phyloP scores from a whole-genome alignment of 2,888 invertebrate genomes.

The Artemia sinica region DNA sequence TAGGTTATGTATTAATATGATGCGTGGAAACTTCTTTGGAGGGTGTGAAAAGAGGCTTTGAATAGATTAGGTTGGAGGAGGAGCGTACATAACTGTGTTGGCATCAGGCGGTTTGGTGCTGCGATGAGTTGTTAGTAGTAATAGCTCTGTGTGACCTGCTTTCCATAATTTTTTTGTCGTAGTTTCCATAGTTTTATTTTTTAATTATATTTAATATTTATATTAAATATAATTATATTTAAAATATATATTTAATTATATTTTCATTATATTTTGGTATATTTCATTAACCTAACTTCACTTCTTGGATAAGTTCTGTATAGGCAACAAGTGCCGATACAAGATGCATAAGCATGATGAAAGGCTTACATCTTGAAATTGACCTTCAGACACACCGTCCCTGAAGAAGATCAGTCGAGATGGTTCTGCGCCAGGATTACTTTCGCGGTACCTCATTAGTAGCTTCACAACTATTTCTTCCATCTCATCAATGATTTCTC shows the following conservation, averaged over 20 bases:
- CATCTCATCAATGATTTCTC: constrained; percentile 58
- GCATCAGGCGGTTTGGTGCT: no score
- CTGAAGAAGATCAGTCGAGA: constrained; percentile 49
- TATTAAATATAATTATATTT: no score
- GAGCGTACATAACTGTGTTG: no score
- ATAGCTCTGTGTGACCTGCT: neutral
- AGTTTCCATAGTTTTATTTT: no score
- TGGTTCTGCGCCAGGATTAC: constrained; percentile 36
- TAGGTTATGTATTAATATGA: no score
- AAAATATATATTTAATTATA: no score
- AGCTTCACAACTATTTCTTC: constrained; percentile 48
- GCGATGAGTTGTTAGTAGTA: neutral
- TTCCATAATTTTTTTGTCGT: neutral
- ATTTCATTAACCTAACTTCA: no score
- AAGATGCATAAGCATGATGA: neutral
- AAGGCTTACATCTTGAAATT: constrained; percentile 44
- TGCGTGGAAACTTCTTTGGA: neutral
- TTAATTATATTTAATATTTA: no score
- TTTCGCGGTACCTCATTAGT: constrained; percentile 39
- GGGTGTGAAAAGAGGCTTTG: no score
- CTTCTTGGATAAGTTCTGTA: no score
- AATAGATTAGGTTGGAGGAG: no score
- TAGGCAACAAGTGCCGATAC: neutral
- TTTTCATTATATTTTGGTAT: no score
- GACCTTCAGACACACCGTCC: constrained; percentile 74